These are phyloP conservation scores for Moxostoma hubbsi DNA, from an alignment of 2,797 vertebrate genomes.

Conservation along the genomic window DNA sequence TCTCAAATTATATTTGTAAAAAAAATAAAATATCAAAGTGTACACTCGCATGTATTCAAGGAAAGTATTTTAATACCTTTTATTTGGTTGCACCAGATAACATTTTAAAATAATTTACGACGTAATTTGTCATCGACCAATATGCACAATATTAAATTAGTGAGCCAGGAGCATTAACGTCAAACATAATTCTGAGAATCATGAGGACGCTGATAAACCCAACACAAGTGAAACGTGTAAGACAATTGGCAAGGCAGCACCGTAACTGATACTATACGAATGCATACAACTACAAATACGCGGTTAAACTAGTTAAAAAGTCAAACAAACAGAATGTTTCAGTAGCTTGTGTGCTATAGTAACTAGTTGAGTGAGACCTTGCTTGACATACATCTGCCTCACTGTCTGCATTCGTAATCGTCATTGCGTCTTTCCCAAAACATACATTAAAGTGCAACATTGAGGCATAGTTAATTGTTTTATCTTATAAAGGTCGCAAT, in stretches of 20 bases:
- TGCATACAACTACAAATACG: neutral
- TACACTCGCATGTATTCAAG: too few species aligned
- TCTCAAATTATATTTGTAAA: too few species aligned
- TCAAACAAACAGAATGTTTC: too few species aligned
- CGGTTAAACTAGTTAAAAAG: too few species aligned
- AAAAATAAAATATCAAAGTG: too few species aligned
- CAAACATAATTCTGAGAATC: too few species aligned
- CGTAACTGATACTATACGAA: neutral
- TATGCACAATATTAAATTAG: neutral
- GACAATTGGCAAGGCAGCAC: neutral
- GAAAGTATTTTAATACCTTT: too few species aligned
- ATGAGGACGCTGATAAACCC: neutral
- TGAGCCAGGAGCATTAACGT: neutral
- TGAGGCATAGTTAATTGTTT: neutral
- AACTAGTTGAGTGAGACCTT: constrained; percentile 24
- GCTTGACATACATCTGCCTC: constrained; percentile 28
- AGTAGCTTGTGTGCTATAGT: constrained; percentile 14
- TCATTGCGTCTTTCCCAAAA: neutral
- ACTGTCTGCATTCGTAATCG: neutral
- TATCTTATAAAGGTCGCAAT: neutral
- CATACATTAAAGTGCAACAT: neutral
- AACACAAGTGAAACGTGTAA: neutral
- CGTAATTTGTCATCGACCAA: too few species aligned
- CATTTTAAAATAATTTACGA: too few species aligned
- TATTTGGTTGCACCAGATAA: too few species aligned